phyloP scores from a whole-genome alignment of 1,140 invertebrate species.

The Branchinecta lynchi region DNA sequence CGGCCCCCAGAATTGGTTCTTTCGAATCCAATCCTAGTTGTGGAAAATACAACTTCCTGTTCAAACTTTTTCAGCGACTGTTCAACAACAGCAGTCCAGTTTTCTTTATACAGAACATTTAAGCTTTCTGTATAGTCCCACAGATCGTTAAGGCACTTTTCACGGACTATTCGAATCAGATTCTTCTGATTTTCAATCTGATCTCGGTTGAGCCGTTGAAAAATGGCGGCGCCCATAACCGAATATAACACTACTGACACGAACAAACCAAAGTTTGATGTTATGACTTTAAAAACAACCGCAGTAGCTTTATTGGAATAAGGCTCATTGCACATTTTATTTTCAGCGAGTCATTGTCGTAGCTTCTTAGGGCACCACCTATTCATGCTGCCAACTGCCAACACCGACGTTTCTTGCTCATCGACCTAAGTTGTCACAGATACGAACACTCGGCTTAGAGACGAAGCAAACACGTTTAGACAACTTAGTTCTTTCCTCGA shows the following conservation, averaged over 20 bases:
- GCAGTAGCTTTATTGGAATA: background rate
- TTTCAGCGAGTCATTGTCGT: too few relatives aligned
- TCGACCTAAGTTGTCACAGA: too few relatives aligned
- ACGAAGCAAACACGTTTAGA: too few relatives aligned
- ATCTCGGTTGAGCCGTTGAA: background rate
- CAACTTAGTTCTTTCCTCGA: too few relatives aligned
- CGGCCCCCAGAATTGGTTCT: background rate
- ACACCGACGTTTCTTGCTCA: too few relatives aligned
- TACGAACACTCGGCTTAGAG: too few relatives aligned
- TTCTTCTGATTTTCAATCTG: background rate
- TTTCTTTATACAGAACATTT: background rate
- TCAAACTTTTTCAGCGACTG: background rate
- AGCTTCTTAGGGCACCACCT: too few relatives aligned
- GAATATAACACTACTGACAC: background rate
- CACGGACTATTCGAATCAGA: background rate
- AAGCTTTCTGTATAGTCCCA: slow-evolving; percentile 7
- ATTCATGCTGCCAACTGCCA: too few relatives aligned
- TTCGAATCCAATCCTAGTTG: background rate
- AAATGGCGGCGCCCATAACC: background rate
- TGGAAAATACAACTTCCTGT: background rate
- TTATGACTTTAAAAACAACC: background rate
- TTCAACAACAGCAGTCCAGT: background rate
- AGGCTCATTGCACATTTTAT: background rate
- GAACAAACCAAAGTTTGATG: background rate
- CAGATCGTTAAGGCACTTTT: background rate